Base-by-base conservation (phyloP, 2,888 invertebrate species). In the Synergus itoensis region DNA sequence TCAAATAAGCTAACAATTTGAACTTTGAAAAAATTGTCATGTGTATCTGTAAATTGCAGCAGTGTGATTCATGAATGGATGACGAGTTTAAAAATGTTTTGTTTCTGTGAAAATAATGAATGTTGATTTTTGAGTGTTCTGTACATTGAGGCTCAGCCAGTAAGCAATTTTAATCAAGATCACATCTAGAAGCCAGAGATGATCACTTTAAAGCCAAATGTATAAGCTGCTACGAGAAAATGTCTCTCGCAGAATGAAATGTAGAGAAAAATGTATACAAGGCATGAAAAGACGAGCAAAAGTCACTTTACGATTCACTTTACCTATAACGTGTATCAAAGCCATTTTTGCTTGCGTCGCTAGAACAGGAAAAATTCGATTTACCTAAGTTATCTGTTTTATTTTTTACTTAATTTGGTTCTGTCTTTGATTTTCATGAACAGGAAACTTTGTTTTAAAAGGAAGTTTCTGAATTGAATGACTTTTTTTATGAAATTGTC, bases 311-410 rank as follows among this genome's bases (percentile, higher is more conserved):
- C 85, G 81, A 85, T 82, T 87, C 87, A 91, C 91, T 89, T 92
- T 92, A 92, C 92, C 92, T 92, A 92, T 91, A 84, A 90, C 90
- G 88, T 91, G 91, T 89, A 92, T 91, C 88, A 91, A 88, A 88
- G 91, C 91, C 92, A 91, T 90, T 90, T 91, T 92, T 87, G 87
- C 89, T 89, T 87, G 90, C 86, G 86, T 89, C 87, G 90, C 92
- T 92, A 92, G 87, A 92, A 92, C 91, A 92, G 85, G 90, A 91
- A 91, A 92, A 92, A 89, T 84, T 82, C 80, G 83, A 86, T 87
- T 88, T 84, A 88, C 76, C 77, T 76, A 78, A 76, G 0, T 28
- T 5, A 16, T 36, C n/a, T 16, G 9, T 18, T 21, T 48, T 21
- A 9, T 57, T 53, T 53, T 16, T 4, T 21, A 40, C 36, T 2